Percentiles rank a stretch among this genome's conserved stretches.
Evolutionary conservation across 1,140 invertebrate species (phyloP).

Genomic region (Lasaia peninsularis): DNA sequence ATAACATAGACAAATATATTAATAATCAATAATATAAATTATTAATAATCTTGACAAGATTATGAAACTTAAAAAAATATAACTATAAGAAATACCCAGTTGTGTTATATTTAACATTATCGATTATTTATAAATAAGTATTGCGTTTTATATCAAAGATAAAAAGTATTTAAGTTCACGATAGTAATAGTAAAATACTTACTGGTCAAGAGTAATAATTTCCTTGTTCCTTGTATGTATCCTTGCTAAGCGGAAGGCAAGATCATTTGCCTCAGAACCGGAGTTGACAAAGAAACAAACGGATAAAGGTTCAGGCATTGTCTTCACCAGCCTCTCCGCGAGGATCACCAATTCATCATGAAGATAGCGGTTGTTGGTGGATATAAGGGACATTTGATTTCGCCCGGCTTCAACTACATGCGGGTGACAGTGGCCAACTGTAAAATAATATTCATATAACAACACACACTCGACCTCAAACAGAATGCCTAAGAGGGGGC

Average conservation of each 20-base stretch:
- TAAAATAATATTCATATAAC: conserved; percentile 19
- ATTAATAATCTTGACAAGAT: no score
- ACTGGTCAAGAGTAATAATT: conserved; percentile 97
- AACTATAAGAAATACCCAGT: neutral
- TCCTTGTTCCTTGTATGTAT: conserved; percentile 93
- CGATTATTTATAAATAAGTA: neutral
- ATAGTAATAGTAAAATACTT: conserved; percentile 73
- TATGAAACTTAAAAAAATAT: no score
- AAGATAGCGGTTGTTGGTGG: conserved; percentile 96
- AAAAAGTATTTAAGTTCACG: neutral
- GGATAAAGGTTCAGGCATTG: conserved; percentile 89
- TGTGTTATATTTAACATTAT: neutral
- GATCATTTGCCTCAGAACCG: conserved; percentile 99
- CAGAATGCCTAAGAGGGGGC: no score
- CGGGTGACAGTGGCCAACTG: conserved; percentile 98
- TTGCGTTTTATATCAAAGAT: neutral
- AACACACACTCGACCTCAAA: neutral
- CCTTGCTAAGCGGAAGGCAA: conserved; percentile 93
- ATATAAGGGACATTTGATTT: conserved; percentile 92
- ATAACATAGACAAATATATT: no score
- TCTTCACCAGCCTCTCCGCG: conserved; percentile 89
- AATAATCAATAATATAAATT: no score
- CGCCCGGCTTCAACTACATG: conserved; percentile 92
- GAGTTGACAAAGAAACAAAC: conserved; percentile 99
- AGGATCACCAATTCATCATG: conserved; percentile 96